Base-by-base conservation (phyloP, 2,888 invertebrate species). In the Caenorhabditis becei region DNA sequence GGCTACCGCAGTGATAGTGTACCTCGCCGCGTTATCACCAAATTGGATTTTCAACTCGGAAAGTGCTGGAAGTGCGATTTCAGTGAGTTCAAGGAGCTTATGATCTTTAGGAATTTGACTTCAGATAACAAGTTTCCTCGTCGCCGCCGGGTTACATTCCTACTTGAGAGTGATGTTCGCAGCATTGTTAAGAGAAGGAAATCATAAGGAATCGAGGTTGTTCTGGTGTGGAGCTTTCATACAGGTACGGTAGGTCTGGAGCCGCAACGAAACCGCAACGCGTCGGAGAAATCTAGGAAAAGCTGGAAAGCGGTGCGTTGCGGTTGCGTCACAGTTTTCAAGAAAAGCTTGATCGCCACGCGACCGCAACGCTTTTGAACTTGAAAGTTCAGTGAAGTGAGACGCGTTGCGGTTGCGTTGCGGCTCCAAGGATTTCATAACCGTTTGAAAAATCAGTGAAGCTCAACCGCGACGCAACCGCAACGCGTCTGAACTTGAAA, bases 1-100 rank as follows among this genome's bases (percentile, higher is more conserved):
- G 51, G 93, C 95, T 32, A 93, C 94, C 10, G 92, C 91, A 7
- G 95, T 94, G 91, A 94, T 95, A 75, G 92, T 95, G 83, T 93
- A 93, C 61, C 93, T 95, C 63, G 95, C 96, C 4, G 91, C 94
- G 24, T 91, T 94, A 86, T 95, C 95, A 89, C 96, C 96, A 0
- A 88, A 83, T 24, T 69, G 77, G 66, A 80, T 85, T 18, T 83
- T 84, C 35, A 51, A 56, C 16, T 83, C 82, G 0, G 47, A 63
- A n/a, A 24, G 63, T 11, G 63, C 41, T 24, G 87, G 85, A 63
- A 80, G 74, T 65, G 70, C 63, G 5, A 61, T 85, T n/a, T 81
- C 84, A 11, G 84, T 84, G 18, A 54, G 77, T n/a, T n/a, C 14
- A 41, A 41, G 10, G 37, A 20, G 18, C 32, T 59, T 5, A 3